Percentiles rank a stretch among this genome's conserved stretches.
Evolutionary conservation across 2,797 vertebrate species (phyloP).

Genomic region (Melanogrammus aeglefinus): DNA sequence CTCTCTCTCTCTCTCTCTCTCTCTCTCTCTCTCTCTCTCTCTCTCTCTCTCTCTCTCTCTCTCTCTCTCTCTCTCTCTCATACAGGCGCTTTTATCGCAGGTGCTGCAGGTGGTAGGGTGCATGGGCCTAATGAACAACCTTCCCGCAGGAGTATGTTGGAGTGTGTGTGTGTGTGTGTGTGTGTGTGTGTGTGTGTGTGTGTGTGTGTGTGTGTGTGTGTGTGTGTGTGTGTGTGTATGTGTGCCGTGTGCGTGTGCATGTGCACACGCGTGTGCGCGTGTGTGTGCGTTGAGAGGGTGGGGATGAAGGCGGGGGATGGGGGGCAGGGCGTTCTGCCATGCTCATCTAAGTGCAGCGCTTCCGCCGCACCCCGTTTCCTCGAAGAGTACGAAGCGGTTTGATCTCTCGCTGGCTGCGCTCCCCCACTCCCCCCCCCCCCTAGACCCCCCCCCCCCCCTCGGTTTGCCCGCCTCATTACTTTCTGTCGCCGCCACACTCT

Average conservation of each 20-base stretch:
- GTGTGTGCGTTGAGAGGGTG: constrained; percentile 8
- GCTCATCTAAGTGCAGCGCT: constrained; percentile 53
- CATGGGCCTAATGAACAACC: not conserved
- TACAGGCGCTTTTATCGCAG: not conserved
- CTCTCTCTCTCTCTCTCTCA: no score
- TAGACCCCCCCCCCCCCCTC: constrained; percentile 29
- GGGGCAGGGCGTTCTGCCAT: not conserved
- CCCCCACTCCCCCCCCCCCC: constrained; percentile 9
- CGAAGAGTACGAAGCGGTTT: constrained; percentile 50
- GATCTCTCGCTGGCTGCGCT: constrained; percentile 58
- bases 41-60: no score
- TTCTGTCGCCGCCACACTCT: constrained; percentile 5
- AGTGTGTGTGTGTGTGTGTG: not conserved
- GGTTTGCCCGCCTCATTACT: constrained; percentile 68
- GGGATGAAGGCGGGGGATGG: no score
- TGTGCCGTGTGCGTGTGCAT: constrained; percentile 4
- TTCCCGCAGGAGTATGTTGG: not conserved
- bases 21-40: no score
- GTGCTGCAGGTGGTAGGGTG: no score
- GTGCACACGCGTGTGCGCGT: constrained; percentile 25
- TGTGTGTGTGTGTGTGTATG: not conserved
- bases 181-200: constrained; percentile 24
- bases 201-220: no score
- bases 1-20: no score
- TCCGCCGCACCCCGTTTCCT: constrained; percentile 49